A percentile compares a stretch with the other conserved stretches of the same genome.
phyloP scores from a whole-genome alignment of 2,113 vertebrate genomes.

The Todiramphus chloris region DNA sequence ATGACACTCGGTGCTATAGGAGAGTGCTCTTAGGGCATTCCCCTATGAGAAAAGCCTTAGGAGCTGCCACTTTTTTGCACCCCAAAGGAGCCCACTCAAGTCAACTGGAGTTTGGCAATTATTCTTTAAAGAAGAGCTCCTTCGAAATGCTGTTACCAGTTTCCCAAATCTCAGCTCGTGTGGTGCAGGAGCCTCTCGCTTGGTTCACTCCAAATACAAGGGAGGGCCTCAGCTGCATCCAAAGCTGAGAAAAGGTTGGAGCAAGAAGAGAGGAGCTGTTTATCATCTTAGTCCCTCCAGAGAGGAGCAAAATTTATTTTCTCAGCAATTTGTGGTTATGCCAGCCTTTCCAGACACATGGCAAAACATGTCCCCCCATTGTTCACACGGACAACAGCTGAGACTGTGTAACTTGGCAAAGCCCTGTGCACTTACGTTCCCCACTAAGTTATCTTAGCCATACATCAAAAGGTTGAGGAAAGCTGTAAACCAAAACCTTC shows the following conservation, averaged over 20 bases:
- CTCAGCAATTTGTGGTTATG: not conserved
- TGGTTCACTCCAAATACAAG: not conserved
- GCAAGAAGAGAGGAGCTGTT: not conserved
- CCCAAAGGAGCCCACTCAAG: not conserved
- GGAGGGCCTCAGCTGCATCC: not conserved
- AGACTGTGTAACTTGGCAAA: conserved; percentile 4
- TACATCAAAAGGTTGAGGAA: not conserved
- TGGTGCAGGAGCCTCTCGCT: not conserved
- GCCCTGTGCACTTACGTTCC: not conserved
- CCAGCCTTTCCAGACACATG: conserved; percentile 36
- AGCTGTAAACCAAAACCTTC: not conserved
- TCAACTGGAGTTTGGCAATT: not conserved
- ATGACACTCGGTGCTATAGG: not conserved
- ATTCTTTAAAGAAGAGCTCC: not conserved
- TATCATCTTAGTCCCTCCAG: not conserved
- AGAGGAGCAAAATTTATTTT: not conserved
- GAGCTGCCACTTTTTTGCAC: not conserved
- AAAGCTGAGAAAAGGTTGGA: not conserved
- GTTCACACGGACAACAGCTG: not conserved
- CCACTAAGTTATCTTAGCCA: not conserved
- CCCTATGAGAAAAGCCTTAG: not conserved
- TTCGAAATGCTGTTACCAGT: not conserved
- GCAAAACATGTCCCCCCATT: not conserved
- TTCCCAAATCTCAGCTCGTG: not conserved
- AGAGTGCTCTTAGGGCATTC: not conserved